These are phyloP conservation scores for Ischnus inquisitorius DNA, from an alignment of 2,888 invertebrate species.

Conservation along the genomic window DNA sequence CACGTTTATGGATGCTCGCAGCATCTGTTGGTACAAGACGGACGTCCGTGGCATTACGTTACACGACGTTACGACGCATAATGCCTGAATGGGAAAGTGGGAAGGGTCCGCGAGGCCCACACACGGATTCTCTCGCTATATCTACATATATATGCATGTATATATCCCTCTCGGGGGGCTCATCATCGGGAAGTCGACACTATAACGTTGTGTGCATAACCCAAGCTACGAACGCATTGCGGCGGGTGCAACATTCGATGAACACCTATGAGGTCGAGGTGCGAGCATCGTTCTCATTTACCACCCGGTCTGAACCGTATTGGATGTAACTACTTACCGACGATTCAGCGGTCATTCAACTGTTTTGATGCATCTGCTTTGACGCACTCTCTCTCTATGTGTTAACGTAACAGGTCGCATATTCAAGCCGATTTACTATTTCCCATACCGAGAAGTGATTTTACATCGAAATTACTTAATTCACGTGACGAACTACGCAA, in stretches of 20 bases:
- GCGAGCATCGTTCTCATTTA: conserved; percentile 12
- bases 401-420: neutral
- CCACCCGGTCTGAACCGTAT: conserved; percentile 27
- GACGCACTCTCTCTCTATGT: conserved; percentile 37
- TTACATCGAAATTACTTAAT: conserved; percentile 45
- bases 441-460: conserved; percentile 58
- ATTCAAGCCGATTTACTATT: conserved; percentile 39
- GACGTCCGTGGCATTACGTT: conserved; percentile 79
- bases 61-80: conserved; percentile 75
- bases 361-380: conserved; percentile 12
- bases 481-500: conserved; percentile 26
- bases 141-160: conserved; percentile 6
- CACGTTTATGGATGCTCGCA: conserved; percentile 78
- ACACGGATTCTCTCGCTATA: conserved; percentile 51
- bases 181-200: conserved; percentile 17
- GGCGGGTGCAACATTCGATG: conserved; percentile 36
- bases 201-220: neutral
- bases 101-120: conserved; percentile 52
- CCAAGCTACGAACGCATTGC: neutral
- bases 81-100: conserved; percentile 65
- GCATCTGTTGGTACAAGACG: conserved; percentile 82
- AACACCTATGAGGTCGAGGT: conserved; percentile 33
- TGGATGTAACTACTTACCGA: conserved; percentile 39
- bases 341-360: conserved; percentile 59
- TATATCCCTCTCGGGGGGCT: neutral